Evolutionary conservation across 2,113 vertebrate genomes (phyloP).

Genomic region (Lepisosteus oculatus): DNA sequence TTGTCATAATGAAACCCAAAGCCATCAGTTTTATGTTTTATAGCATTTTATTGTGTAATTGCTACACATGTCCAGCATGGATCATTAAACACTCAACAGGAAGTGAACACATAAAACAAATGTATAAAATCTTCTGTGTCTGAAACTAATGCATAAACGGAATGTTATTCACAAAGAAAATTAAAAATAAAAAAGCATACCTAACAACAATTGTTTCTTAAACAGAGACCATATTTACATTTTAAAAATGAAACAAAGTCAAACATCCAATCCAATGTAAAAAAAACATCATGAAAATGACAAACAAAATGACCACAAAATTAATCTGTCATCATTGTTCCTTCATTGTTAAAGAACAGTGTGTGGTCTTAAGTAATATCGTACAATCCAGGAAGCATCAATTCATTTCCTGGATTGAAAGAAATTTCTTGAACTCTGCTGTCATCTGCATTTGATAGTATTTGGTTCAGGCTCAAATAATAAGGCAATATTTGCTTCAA

Average conservation of each 20-base stretch:
- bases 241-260: slow-evolving; percentile 17
- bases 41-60: slow-evolving; percentile 59
- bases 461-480: slow-evolving; percentile 38
- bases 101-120: slow-evolving; percentile 64
- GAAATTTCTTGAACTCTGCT: slow-evolving; percentile 9
- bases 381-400: neutral
- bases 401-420: slow-evolving; percentile 17
- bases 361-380: slow-evolving; percentile 21
- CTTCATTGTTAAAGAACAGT: slow-evolving; percentile 30
- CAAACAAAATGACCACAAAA: slow-evolving; percentile 34
- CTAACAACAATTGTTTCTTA: slow-evolving; percentile 27
- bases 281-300: slow-evolving; percentile 40
- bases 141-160: slow-evolving; percentile 50
- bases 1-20: neutral
- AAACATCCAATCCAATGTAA: slow-evolving; percentile 14
- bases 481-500: slow-evolving; percentile 40
- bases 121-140: slow-evolving; percentile 68
- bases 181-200: slow-evolving; percentile 29
- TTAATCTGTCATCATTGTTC: slow-evolving; percentile 13
- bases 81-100: slow-evolving; percentile 68
- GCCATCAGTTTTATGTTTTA: slow-evolving; percentile 36
- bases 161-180: slow-evolving; percentile 66
- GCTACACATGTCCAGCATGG: slow-evolving; percentile 72
- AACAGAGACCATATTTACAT: slow-evolving; percentile 26
- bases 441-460: slow-evolving; percentile 31